Conservation (phyloP, 1,140 invertebrate species). For the Diorhabda carinulata region DNA sequence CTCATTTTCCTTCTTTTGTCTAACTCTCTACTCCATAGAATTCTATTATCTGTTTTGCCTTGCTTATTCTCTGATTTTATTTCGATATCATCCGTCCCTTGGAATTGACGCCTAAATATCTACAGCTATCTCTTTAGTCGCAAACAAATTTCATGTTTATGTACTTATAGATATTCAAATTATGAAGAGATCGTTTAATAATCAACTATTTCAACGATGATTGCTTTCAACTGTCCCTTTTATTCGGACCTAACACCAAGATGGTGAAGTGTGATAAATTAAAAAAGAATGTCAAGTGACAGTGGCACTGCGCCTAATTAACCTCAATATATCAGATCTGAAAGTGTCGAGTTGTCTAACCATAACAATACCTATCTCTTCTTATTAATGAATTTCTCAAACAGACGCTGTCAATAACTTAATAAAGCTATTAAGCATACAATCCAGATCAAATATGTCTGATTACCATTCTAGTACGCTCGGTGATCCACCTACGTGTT, state of each 20-base stretch:
- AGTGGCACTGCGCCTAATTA: background rate
- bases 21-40: too few relatives aligned
- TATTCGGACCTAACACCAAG: background rate
- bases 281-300: background rate
- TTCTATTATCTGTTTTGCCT: too few relatives aligned
- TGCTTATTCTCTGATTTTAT: too few relatives aligned
- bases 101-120: too few relatives aligned
- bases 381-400: background rate
- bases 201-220: too few relatives aligned
- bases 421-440: background rate
- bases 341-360: background rate
- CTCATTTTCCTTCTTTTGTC: too few relatives aligned
- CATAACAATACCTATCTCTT: slow-evolving; percentile 2
- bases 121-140: too few relatives aligned
- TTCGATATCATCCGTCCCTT: too few relatives aligned
- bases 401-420: background rate
- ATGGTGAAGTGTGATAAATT: slow-evolving; percentile 1
- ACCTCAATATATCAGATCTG: background rate
- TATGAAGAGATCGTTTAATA: too few relatives aligned
- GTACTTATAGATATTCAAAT: too few relatives aligned
- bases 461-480: background rate
- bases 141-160: too few relatives aligned
- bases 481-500: background rate
- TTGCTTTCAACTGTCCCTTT: background rate
- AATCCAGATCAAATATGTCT: background rate